Conservation (phyloP, 2,113 vertebrate genomes). For the Oryzias woworae region DNA sequence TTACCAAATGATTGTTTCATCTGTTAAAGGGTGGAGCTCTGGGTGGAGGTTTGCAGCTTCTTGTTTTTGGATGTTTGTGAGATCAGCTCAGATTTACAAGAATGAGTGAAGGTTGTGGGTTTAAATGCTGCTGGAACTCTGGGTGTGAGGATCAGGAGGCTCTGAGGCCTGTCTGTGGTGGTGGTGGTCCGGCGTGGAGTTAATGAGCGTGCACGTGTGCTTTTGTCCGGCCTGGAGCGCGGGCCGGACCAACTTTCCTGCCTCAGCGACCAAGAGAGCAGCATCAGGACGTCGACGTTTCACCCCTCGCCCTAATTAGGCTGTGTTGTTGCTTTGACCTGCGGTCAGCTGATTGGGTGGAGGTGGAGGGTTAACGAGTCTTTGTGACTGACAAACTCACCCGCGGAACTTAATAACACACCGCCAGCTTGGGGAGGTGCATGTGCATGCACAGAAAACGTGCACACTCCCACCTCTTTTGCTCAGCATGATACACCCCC, state of each 20-base stretch:
- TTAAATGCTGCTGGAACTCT: no score
- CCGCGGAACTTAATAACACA: slow-evolving; percentile 61
- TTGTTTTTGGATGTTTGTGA: no score
- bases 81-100: no score
- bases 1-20: no score
- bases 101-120: no score
- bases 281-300: slow-evolving; percentile 78
- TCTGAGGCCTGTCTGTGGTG: no score
- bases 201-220: no score
- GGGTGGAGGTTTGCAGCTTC: no score
- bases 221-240: neutral
- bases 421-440: slow-evolving; percentile 47
- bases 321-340: slow-evolving; percentile 84
- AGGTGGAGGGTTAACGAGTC: slow-evolving; percentile 75
- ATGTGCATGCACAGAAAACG: slow-evolving; percentile 44
- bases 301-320: slow-evolving; percentile 77
- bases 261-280: slow-evolving; percentile 77
- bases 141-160: no score
- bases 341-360: slow-evolving; percentile 71
- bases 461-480: slow-evolving; percentile 31
- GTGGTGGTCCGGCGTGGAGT: no score
- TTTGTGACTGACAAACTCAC: slow-evolving; percentile 56
- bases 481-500: slow-evolving; percentile 57
- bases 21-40: no score
- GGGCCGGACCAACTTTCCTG: slow-evolving; percentile 27